phyloP scores from a whole-genome alignment of 2,113 vertebrate genomes.

The Microtus ochrogaster region DNA sequence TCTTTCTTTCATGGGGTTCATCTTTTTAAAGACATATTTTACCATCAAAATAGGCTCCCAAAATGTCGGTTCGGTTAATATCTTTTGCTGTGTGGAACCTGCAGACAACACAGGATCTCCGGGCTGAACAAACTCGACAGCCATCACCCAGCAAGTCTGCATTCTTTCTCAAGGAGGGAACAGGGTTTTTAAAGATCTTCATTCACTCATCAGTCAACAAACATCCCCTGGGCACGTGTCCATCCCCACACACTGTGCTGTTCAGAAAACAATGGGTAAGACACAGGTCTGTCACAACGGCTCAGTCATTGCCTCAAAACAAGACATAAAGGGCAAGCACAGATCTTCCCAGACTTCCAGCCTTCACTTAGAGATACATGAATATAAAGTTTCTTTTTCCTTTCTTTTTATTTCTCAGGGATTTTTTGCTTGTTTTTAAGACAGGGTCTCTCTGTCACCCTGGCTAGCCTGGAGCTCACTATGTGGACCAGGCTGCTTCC shows the following conservation, averaged over 20 bases:
- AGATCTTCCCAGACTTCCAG: neutral
- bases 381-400: neutral
- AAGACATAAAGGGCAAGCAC: neutral
- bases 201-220: neutral
- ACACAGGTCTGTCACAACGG: neutral
- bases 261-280: neutral
- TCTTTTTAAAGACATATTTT: neutral
- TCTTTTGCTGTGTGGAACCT: neutral
- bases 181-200: neutral
- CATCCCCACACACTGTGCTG: neutral
- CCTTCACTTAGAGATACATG: neutral
- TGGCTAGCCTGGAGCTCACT: neutral
- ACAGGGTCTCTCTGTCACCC: neutral
- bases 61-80: neutral
- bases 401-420: neutral
- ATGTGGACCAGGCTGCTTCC: neutral
- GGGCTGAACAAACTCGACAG: neutral
- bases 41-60: neutral
- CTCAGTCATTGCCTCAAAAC: neutral
- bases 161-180: neutral
- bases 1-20: neutral
- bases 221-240: neutral
- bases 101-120: neutral
- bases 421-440: neutral
- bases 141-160: neutral